phyloP scores from a whole-genome alignment of 2,113 vertebrate species.

The Lagopus leucura region DNA sequence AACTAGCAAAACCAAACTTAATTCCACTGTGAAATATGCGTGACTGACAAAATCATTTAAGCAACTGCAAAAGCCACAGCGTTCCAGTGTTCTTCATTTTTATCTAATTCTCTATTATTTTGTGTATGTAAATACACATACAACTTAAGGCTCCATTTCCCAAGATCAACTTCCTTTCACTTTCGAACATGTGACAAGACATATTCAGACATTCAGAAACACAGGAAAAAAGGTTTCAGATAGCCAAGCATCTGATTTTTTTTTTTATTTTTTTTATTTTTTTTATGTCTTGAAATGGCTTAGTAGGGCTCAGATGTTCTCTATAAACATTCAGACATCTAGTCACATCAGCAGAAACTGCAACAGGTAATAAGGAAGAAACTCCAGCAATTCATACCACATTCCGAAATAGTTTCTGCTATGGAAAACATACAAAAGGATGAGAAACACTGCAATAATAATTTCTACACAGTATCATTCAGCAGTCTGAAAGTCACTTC shows the following conservation, averaged over 20 bases:
- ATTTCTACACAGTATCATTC: not conserved
- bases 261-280: not conserved
- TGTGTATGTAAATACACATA: not conserved
- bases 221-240: not conserved
- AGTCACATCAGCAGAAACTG: not conserved
- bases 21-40: not conserved
- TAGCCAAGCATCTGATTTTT: not conserved
- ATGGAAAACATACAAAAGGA: not conserved
- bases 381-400: not conserved
- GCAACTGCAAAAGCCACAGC: fast-evolving
- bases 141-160: not conserved
- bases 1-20: not conserved
- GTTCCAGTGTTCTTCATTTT: not conserved
- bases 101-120: not conserved
- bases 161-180: not conserved
- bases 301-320: not conserved
- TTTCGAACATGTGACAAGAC: not conserved
- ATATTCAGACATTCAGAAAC: not conserved
- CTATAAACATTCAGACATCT: not conserved
- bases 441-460: not conserved
- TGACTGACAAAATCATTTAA: not conserved
- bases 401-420: not conserved
- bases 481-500: not conserved
- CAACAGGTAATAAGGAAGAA: not conserved
- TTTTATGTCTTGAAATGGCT: not conserved